Conservation (phyloP, 2,888 invertebrate species). For the Colostygia pectinataria region DNA sequence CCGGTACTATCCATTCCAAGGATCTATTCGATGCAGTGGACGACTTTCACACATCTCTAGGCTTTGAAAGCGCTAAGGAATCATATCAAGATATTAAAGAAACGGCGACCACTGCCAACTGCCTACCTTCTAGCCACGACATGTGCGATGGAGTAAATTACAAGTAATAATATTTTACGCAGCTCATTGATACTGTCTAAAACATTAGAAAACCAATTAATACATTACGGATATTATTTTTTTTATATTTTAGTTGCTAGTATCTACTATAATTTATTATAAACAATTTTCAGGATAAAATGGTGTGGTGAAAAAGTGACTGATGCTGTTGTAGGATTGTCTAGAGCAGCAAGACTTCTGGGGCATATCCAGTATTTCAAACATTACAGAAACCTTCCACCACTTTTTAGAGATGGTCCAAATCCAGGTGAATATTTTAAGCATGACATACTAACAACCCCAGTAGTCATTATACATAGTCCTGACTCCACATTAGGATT, state of each 20-base stretch:
- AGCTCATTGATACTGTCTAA: too few species aligned
- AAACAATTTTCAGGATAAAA: conserved; percentile 60
- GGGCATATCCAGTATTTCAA: conserved; percentile 86
- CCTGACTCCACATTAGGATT: too few species aligned
- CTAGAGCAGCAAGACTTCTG: conserved; percentile 71
- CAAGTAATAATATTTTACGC: too few species aligned
- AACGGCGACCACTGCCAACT: conserved; percentile 83
- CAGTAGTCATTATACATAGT: too few species aligned
- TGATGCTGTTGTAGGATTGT: conserved; percentile 62
- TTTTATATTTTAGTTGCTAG: background rate
- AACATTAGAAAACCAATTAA: too few species aligned
- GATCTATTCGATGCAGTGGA: conserved; percentile 84
- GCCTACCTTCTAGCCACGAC: conserved; percentile 88
- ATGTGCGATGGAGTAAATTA: conserved; percentile 86
- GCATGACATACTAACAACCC: too few species aligned
- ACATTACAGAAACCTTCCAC: conserved; percentile 82
- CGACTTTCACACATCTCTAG: conserved; percentile 84
- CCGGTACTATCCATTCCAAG: conserved; percentile 63
- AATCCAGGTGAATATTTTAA: conserved; percentile 80
- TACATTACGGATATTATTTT: background rate
- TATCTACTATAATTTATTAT: too few species aligned
- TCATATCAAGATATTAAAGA: conserved; percentile 84
- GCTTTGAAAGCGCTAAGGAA: conserved; percentile 83
- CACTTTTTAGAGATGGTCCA: conserved; percentile 76
- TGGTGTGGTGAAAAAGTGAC: conserved; percentile 72